Conservation (phyloP, 2,888 invertebrate species). For the Hetaerina titia region DNA sequence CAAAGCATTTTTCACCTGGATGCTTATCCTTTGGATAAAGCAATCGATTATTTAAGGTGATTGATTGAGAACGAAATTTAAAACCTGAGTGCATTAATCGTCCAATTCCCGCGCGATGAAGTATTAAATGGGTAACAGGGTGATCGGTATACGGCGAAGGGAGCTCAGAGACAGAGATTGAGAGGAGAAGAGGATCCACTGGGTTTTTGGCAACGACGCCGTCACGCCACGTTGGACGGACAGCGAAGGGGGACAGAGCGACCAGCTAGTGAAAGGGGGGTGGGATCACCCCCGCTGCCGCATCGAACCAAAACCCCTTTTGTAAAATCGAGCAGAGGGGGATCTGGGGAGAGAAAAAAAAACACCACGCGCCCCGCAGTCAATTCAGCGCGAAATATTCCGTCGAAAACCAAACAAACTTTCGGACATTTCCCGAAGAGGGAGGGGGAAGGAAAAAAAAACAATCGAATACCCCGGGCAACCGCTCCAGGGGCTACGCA, state of each 20-base stretch:
- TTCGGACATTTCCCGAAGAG: not conserved
- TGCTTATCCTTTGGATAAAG: no score
- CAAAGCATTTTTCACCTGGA: no score
- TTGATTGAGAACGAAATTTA: no score
- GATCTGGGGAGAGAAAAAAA: not conserved
- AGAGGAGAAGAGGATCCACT: not conserved
- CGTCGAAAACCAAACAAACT: not conserved
- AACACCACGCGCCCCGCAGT: not conserved
- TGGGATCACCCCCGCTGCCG: not conserved
- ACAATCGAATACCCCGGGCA: not conserved
- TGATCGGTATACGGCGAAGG: no score
- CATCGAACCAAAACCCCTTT: not conserved
- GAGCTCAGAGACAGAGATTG: not conserved
- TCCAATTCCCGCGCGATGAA: no score
- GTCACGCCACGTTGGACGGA: not conserved
- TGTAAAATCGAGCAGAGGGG: not conserved
- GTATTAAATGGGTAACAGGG: no score
- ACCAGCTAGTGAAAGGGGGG: not conserved
- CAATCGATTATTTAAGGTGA: no score
- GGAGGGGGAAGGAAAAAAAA: not conserved
- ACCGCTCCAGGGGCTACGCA: not conserved
- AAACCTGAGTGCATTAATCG: no score
- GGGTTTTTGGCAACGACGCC: not conserved
- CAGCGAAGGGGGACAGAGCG: not conserved
- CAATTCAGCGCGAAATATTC: not conserved